A percentile compares a stretch with the other conserved stretches of the same genome.
Evolutionary conservation across 2,113 vertebrate species (phyloP).

Genomic region (Dromaius novaehollandiae): DNA sequence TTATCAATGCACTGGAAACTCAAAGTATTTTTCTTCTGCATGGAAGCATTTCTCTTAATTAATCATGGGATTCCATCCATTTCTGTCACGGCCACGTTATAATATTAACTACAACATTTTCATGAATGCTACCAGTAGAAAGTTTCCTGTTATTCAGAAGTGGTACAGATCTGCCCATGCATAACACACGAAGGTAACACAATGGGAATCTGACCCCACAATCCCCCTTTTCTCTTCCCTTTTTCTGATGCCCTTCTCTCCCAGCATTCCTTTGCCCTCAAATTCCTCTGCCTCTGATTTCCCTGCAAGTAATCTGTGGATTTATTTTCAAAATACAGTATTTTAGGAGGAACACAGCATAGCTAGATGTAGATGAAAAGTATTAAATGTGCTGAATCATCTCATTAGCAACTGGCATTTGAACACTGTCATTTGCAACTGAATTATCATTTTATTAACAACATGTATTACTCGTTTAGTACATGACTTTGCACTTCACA

Average conservation of each 20-base stretch:
- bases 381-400: not conserved
- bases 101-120: not conserved
- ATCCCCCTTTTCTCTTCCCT: not conserved
- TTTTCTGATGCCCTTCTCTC: not conserved
- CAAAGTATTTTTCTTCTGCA: not conserved
- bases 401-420: not conserved
- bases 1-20: not conserved
- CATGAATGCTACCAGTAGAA: not conserved
- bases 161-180: not conserved
- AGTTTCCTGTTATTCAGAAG: fast-evolving
- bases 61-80: not conserved
- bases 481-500: not conserved
- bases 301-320: not conserved
- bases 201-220: not conserved
- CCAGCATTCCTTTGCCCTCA: not conserved
- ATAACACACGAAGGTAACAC: fast-evolving
- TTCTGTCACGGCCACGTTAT: not conserved
- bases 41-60: not conserved
- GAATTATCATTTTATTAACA: not conserved
- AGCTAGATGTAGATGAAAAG: not conserved
- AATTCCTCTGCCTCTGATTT: not conserved
- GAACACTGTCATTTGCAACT: not conserved
- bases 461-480: not conserved
- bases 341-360: not conserved
- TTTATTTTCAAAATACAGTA: not conserved